Percentiles rank a stretch among this genome's conserved stretches.
These are phyloP conservation scores for Scomberomorus guttatus DNA, from an alignment of 2,797 vertebrate genomes.

Conservation along the genomic window DNA sequence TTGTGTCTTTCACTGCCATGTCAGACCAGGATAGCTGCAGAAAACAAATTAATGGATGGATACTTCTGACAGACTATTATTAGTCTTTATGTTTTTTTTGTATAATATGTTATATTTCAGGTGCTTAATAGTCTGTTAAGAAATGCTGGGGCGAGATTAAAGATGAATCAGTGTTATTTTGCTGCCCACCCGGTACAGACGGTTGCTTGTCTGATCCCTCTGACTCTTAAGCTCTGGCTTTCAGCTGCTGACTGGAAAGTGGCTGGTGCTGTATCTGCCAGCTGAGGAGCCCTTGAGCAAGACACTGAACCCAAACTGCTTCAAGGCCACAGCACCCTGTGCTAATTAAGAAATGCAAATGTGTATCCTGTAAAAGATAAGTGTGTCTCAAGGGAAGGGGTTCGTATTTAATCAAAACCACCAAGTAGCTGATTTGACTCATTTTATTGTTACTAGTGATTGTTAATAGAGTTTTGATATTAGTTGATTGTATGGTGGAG, in stretches of 20 bases:
- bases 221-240: slow-evolving; percentile 7
- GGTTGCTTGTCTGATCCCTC: neutral
- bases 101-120: neutral
- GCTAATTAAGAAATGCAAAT: slow-evolving; percentile 67
- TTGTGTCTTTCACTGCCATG: neutral
- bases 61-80: neutral
- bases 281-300: slow-evolving; percentile 50
- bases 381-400: slow-evolving; percentile 23
- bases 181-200: neutral
- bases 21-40: neutral
- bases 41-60: neutral
- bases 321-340: slow-evolving; percentile 7
- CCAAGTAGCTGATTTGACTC: slow-evolving; percentile 1
- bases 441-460: neutral
- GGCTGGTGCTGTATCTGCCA: slow-evolving; percentile 29
- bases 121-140: neutral
- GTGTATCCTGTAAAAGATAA: slow-evolving; percentile 16
- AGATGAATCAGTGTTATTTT: neutral
- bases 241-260: slow-evolving; percentile 17
- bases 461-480: neutral
- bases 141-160: neutral
- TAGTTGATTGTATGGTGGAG: neutral
- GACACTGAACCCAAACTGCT: slow-evolving; percentile 33
- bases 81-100: neutral
- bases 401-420: slow-evolving; percentile 47